Conservation (phyloP, 2,113 vertebrate species). For the Pontoporia blainvillei region DNA sequence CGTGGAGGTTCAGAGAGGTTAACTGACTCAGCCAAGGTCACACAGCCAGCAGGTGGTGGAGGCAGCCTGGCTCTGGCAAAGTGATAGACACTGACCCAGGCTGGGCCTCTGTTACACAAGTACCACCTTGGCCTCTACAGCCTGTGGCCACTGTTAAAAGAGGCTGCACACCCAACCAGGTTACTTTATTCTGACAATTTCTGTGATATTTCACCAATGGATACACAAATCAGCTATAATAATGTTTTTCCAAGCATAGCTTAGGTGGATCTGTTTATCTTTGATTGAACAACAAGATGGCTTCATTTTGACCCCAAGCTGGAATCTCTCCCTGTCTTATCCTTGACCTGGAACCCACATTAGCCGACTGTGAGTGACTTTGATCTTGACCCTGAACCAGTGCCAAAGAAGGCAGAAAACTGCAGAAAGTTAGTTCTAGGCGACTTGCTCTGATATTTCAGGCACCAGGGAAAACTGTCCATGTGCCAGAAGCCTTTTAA, state of each 20-base stretch:
- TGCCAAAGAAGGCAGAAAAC: not conserved
- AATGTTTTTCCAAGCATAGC: not conserved
- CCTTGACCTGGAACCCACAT: not conserved
- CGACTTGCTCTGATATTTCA: not conserved
- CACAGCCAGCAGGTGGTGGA: not conserved
- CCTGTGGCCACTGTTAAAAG: not conserved
- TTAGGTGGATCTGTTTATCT: not conserved
- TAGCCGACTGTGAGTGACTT: not conserved
- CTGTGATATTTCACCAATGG: not conserved
- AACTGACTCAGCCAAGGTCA: not conserved
- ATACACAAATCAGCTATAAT: not conserved
- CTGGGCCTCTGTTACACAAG: not conserved
- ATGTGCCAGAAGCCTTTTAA: not conserved
- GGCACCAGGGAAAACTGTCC: not conserved
- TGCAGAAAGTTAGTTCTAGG: not conserved
- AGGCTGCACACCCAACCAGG: not conserved
- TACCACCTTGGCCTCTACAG: too few species aligned
- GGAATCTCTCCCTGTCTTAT: not conserved
- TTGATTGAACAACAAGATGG: not conserved
- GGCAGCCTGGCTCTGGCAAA: not conserved
- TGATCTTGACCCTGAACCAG: not conserved
- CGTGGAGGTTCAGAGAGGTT: not conserved
- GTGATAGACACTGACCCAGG: not conserved
- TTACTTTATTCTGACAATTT: not conserved
- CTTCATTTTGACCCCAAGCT: not conserved